Base-by-base conservation (phyloP, 2,797 vertebrate genomes). In the Chelon auratus region DNA sequence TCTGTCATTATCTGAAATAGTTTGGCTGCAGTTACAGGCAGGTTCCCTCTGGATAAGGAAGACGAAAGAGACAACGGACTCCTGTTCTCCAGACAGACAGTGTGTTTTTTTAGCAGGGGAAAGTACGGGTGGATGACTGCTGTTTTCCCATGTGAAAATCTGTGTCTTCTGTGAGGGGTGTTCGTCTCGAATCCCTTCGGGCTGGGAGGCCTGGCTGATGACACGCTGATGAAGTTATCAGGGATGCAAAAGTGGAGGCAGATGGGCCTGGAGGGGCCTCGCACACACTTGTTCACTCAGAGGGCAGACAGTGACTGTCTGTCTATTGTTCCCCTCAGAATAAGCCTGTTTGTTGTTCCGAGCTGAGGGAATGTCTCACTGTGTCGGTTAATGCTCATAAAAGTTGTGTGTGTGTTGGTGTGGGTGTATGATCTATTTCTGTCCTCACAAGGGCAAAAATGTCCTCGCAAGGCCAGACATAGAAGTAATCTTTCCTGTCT, bases 11-110 rank as follows among this genome's bases (percentile, higher is more conserved):
- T 53, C 26, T 42, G 55, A 66, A 24, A 57, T 9, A 12, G 53
- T 55, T 56, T 26, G 26, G 47, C 57, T 47, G 6, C 52, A 60
- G 45, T 56, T 52, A 15, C 24, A 69, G 39, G 33, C 3, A 40
- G 39, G 48, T 37, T 30, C 40, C 33, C 11, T 24, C 2, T 12
- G 9, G 51, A 61, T 58, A 30, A 64, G 54, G 52, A 73, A 14
- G 54, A 66, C 43, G 48, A 58, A 74, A 84, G 62, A 72, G 24
- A 14, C 61, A 55, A 68, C 59, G 22, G 37, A 57, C 22, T 12
- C 22, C 65, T 59, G 62, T 40, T 77, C 66, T 50, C 73, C 77
- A 86, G 82, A 77, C 80, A 78, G 65, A 50, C 50, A 4, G 72
- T 45, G 72, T 45, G 78, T 9, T 69, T 72, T 85, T 62, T 50